These are phyloP conservation scores for Ischnura elegans DNA, from an alignment of 2,888 invertebrate genomes.

Conservation along the genomic window DNA sequence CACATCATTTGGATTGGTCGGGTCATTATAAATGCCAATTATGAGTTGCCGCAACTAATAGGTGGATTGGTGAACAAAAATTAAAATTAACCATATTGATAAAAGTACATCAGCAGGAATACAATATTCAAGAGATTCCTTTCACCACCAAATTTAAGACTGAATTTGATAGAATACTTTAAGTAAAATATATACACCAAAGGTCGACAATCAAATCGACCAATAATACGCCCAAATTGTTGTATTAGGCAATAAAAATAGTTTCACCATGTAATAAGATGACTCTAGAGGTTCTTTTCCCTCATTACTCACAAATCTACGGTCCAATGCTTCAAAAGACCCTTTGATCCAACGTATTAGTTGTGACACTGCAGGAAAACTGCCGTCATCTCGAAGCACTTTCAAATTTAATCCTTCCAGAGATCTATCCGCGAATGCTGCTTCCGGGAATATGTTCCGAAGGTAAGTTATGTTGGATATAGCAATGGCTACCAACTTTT, in stretches of 20 bases:
- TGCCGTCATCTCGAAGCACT: constrained; percentile 53
- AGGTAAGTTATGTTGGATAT: constrained; percentile 50
- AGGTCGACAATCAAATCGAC: too few relatives aligned
- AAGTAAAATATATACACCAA: too few relatives aligned
- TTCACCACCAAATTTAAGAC: too few relatives aligned
- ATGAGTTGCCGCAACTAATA: constrained; percentile 42
- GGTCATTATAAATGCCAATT: constrained; percentile 52
- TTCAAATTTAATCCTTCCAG: constrained; percentile 48
- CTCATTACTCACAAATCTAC: constrained; percentile 26
- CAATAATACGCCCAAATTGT: too few relatives aligned
- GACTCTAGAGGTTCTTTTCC: too few relatives aligned
- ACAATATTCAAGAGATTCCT: too few relatives aligned
- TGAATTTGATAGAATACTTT: too few relatives aligned
- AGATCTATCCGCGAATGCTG: constrained; percentile 41
- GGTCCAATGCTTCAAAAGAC: constrained; percentile 48
- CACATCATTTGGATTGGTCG: constrained; percentile 42
- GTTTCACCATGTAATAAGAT: too few relatives aligned
- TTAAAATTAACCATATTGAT: background rate
- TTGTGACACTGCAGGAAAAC: constrained; percentile 43
- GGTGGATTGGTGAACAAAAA: background rate
- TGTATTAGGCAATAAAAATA: too few relatives aligned
- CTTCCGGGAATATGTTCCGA: constrained; percentile 51
- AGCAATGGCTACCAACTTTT: constrained; percentile 46
- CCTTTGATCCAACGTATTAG: constrained; percentile 59
- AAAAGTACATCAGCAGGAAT: too few relatives aligned